A percentile compares a stretch with the other conserved stretches of the same genome.
phyloP scores from a whole-genome alignment of 2,113 vertebrate species.

The Polyodon spathula region DNA sequence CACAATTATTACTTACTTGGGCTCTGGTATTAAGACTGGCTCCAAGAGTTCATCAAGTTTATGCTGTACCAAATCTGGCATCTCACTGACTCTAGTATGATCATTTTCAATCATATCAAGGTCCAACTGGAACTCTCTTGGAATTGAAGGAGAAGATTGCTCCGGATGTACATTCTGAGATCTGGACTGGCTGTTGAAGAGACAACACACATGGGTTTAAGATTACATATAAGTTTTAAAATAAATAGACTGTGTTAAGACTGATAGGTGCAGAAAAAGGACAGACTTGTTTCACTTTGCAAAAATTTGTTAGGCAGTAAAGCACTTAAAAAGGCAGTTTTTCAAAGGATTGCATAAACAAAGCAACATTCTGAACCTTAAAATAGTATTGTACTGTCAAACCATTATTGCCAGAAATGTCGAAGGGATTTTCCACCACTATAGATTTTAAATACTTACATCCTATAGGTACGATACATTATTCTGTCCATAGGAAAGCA shows the following conservation, averaged over 20 bases:
- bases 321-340: no score
- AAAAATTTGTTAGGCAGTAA: conserved; percentile 12
- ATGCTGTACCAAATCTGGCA: conserved; percentile 93
- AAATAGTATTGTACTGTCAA: no score
- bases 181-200: conserved; percentile 73
- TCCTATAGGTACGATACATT: conserved; percentile 99
- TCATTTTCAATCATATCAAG: conserved; percentile 94
- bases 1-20: conserved; percentile 62
- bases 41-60: conserved; percentile 94
- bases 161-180: conserved; percentile 71
- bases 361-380: no score
- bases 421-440: no score
- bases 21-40: conserved; percentile 87
- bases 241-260: no score
- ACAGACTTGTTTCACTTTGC: conserved; percentile 10
- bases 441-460: conserved; percentile 76
- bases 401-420: no score
- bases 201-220: conserved; percentile 13
- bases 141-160: conserved; percentile 63
- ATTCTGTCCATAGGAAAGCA: conserved; percentile 91
- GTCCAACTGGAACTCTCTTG: conserved; percentile 90
- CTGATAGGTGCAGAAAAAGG: no score
- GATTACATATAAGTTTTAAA: no score
- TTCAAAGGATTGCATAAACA: no score
- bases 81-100: conserved; percentile 73